Percentiles rank a stretch among this genome's conserved stretches.
Evolutionary conservation across 2,113 vertebrate genomes (phyloP).

Genomic region (Heteronetta atricapilla): DNA sequence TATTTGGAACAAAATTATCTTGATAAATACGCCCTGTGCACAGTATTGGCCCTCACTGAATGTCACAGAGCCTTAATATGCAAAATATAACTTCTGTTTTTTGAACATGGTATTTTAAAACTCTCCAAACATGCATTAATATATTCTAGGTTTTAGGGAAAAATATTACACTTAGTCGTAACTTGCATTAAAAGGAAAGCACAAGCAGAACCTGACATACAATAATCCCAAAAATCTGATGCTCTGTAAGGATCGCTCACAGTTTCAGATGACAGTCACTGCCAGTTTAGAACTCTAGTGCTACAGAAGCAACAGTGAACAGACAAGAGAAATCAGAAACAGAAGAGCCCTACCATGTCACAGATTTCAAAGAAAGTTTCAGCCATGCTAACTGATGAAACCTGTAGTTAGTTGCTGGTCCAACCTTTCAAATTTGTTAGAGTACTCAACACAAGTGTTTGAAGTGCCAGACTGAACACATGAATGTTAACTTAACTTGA

Average conservation of each 20-base stretch:
- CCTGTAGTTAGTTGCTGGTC: conserved; percentile 58
- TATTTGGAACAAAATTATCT: conserved; percentile 79
- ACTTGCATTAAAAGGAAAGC: conserved; percentile 70
- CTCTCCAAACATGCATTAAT: conserved; percentile 80
- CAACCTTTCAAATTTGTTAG: conserved; percentile 69
- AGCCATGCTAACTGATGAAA: conserved; percentile 72
- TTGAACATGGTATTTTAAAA: conserved; percentile 76
- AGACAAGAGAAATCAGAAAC: conserved; percentile 57
- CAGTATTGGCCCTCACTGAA: conserved; percentile 71
- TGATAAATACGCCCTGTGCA: conserved; percentile 80
- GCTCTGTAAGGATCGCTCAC: conserved; percentile 50
- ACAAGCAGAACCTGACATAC: conserved; percentile 72
- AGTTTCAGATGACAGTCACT: conserved; percentile 63
- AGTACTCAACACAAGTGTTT: conserved; percentile 68
- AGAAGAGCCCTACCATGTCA: conserved; percentile 47
- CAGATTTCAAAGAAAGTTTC: conserved; percentile 63
- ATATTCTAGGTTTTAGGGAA: conserved; percentile 75
- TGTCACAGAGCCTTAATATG: conserved; percentile 78
- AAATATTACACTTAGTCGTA: conserved; percentile 75
- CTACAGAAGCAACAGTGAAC: conserved; percentile 68
- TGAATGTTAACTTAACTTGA: conserved; percentile 73
- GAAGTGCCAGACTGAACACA: conserved; percentile 74
- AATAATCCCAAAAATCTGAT: conserved; percentile 62
- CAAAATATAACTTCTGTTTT: conserved; percentile 81
- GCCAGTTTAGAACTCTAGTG: conserved; percentile 69